Evolutionary conservation across 2,113 vertebrate species (phyloP), one percentile per base, ranked within the genome.

Genomic region (Scolopax mira): DNA sequence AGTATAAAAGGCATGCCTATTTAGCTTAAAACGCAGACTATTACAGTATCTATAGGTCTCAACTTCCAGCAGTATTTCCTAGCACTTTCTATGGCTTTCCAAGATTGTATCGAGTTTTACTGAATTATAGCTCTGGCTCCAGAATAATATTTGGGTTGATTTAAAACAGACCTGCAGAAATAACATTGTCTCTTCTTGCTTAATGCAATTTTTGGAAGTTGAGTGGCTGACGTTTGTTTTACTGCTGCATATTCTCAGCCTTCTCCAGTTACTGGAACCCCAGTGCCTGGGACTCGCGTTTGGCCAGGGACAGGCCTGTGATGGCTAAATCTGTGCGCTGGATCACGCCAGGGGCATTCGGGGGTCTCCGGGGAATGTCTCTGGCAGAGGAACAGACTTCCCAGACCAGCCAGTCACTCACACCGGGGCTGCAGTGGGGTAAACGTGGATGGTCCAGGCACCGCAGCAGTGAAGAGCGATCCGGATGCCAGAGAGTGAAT

Each of bases 161-260:
- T 93, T 94, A 95, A 97, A 96, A 92, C 96, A 97, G 93, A 96
- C 60, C 79, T 93, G 83, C n/a, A 96, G 90, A 71, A 97, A 94
- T 67, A 96, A 74, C 82, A 78, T 88, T 86, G 82, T 94, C 65
- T 92, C 72, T 90, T 88, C 58, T 95, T 67, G 67, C 69, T 92
- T 92, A 86, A 88, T 74, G 79, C 85, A 72, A 8, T 84, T 88
- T 94, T 92, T 91, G 75, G 60, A 95, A 85, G 48, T 48, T 44
- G 39, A 88, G 70, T 33, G 44, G 64, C 44, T 90, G 72, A 86
- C 23, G 6, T 80, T 95, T 95, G 41, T 93, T 92, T 92, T 86
- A 86, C 72, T 86, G 67, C 85, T 92, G 72, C 57, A 42, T 65
- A 60, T 78, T 91, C 79, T 96, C 89, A 95, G 79, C 91, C 85